Percentiles rank a stretch among this genome's conserved stretches.
These are phyloP conservation scores for Tricholauxania praeusta DNA, from an alignment of 2,888 invertebrate species.

Conservation along the genomic window DNA sequence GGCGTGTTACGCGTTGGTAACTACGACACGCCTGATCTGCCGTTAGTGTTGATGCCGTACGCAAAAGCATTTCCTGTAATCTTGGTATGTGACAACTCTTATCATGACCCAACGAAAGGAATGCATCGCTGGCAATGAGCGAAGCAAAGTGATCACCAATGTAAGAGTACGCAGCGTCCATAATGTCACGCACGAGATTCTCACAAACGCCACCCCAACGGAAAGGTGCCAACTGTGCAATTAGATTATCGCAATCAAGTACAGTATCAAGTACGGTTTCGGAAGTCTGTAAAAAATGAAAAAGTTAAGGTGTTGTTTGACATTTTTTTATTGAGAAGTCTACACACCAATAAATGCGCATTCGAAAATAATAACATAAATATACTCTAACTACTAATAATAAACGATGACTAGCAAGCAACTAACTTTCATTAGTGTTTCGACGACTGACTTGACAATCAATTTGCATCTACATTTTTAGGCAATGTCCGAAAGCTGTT, in stretches of 20 bases:
- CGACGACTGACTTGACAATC: no score
- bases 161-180: constrained; percentile 84
- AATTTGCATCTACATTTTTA: no score
- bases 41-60: constrained; percentile 82
- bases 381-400: no score
- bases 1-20: constrained; percentile 70
- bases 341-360: no score
- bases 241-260: constrained; percentile 84
- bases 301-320: not conserved
- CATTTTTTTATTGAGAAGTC: no score
- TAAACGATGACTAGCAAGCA: no score
- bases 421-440: no score
- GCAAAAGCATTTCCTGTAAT: constrained; percentile 82
- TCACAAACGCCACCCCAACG: constrained; percentile 83
- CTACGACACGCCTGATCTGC: constrained; percentile 87
- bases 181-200: constrained; percentile 81
- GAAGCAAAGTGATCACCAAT: constrained; percentile 82
- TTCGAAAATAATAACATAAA: no score
- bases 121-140: constrained; percentile 78
- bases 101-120: constrained; percentile 77
- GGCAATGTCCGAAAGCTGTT: no score
- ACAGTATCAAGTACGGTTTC: constrained; percentile 87
- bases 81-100: constrained; percentile 80
- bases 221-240: constrained; percentile 81
- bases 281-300: constrained; percentile 70